Base-by-base conservation (phyloP, 1,140 invertebrate genomes). In the Solen grandis region DNA sequence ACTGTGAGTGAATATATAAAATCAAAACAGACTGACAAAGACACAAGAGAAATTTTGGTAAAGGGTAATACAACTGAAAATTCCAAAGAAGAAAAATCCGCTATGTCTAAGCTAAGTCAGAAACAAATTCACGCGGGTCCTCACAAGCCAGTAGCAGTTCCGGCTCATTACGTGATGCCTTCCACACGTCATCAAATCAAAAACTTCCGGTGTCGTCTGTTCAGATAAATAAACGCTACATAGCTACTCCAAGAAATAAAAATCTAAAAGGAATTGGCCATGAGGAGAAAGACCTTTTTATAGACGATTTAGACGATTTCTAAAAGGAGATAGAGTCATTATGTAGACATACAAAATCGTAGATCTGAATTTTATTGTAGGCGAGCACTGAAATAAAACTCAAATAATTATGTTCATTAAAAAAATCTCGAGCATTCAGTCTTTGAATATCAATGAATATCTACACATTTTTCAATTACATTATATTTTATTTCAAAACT, bases 301-400 rank as follows among this genome's bases (percentile, higher is more conserved):
- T 75, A 2, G 72, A 62, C 33, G 72, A 75, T 27, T 50, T 75
- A 5, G 72, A 75, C 46, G 72, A 75, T 27, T 75, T 75, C 52
- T 75, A 75, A 29, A 2, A 52, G 2, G n/a, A n/a, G n/a, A n/a
- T n/a, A n/a, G n/a, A n/a, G n/a, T n/a, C n/a, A n/a, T n/a, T n/a
- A n/a, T n/a, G n/a, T n/a, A n/a, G n/a, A n/a, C n/a, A n/a, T n/a
- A n/a, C n/a, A n/a, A n/a, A n/a, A n/a, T n/a, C n/a, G n/a, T n/a
- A n/a, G n/a, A n/a, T n/a, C n/a, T n/a, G n/a, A n/a, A n/a, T n/a
- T n/a, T n/a, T n/a, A n/a, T n/a, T n/a, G n/a, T n/a, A n/a, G n/a
- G n/a, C n/a, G n/a, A n/a, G n/a, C n/a, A n/a, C n/a, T n/a, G n/a
- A n/a, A n/a, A n/a, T n/a, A n/a, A n/a, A n/a, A n/a, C n/a, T n/a